Conservation (phyloP, 2,888 invertebrate species). For the Himalopsyche kuldschensis region DNA sequence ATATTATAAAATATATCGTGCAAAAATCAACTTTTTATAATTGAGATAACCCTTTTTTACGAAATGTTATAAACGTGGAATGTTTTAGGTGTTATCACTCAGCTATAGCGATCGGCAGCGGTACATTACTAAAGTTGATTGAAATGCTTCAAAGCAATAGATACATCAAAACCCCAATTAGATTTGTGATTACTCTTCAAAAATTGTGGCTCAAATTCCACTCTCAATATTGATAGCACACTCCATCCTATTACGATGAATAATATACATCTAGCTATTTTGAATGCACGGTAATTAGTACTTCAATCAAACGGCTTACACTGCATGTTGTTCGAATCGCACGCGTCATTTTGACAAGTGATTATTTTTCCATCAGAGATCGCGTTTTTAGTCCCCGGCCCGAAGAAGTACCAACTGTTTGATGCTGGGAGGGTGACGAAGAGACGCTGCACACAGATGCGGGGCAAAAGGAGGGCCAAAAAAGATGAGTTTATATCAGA, state of each 20-base stretch:
- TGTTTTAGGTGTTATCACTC: too few species aligned
- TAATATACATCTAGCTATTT: background rate
- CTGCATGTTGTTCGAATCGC: background rate
- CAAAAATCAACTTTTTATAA: too few species aligned
- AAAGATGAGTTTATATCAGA: constrained; percentile 35
- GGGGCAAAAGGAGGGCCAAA: constrained; percentile 5
- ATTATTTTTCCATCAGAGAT: background rate
- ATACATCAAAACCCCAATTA: background rate
- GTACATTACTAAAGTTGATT: background rate
- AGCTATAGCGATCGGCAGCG: too few species aligned
- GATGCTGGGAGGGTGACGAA: background rate
- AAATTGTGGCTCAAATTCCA: background rate
- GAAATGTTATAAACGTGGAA: too few species aligned
- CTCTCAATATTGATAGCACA: background rate
- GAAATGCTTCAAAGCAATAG: background rate
- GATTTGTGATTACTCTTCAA: background rate
- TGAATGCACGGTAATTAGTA: background rate
- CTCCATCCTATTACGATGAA: background rate
- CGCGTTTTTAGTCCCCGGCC: background rate
- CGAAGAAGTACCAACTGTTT: background rate
- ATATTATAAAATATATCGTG: too few species aligned
- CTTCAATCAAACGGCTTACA: background rate
- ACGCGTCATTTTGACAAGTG: background rate
- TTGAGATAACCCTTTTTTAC: too few species aligned
- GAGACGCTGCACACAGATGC: background rate